Base-by-base conservation (phyloP, 2,888 invertebrate genomes). In the Oligia strigilis region DNA sequence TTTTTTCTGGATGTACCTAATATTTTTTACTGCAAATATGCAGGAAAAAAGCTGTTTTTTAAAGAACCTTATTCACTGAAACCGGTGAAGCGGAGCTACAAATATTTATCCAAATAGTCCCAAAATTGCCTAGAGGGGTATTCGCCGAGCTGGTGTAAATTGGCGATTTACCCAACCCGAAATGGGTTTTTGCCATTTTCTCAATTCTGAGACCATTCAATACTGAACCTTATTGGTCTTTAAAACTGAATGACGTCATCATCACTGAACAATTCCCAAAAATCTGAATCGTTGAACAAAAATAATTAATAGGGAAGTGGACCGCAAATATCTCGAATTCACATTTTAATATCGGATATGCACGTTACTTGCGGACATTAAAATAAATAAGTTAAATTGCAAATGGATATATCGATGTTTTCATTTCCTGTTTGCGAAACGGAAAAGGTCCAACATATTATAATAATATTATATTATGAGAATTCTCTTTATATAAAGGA, bases 381-480 rank as follows among this genome's bases (percentile, higher is more conserved):
- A 58, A 58, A 40, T 71, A 14, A 80, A 80, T 66, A 72, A 29
- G 29, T 72, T 43, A 29, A 80, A 80, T 80, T 80, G 81, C 40
- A 67, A 84, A 81, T 58, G 55, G 19, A n/a, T 64, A 13, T 60
- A 29, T 17, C 36, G 40, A 58, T 72, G 62, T 72, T 72, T 84
- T 49, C 40, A 81, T 84, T 79, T 84, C 67, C 81, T 69, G 40
- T 83, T 58, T 49, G 62, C 29, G 19, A 72, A 83, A 78, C 72
- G 60, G 17, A 49, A 83, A 62, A 17, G 40, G 23, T 40, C 29
- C 29, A 71, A 46, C n/a, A 14, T 43, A 36, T 13, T 78, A 69
- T 78, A 58, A 40, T 58, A 14, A n/a, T 8, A 13, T 43, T 43
- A 23, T 58, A 58, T 58, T 58, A 58, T n/a, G 23, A 29, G 5